Conservation (phyloP, 1,140 invertebrate species). For the Colletes gigas region DNA sequence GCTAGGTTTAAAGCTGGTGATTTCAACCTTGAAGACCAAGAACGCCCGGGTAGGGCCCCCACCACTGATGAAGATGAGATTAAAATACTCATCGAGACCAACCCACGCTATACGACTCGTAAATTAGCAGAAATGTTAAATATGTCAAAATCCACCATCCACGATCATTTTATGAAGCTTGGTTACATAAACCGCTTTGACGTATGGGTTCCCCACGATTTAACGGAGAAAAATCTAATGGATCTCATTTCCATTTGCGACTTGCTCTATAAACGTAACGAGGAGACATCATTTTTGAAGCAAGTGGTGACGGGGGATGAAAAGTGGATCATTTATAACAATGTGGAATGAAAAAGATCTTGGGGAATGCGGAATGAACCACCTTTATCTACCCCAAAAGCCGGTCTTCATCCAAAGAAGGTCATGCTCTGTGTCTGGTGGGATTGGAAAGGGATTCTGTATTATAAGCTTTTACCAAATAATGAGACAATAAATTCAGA, state of each 20-base stretch:
- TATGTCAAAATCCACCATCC: neutral
- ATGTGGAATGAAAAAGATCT: slow-evolving; percentile 1
- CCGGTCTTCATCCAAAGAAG: too few relatives aligned
- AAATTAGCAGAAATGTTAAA: slow-evolving; percentile 15
- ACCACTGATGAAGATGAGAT: neutral
- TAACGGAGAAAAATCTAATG: slow-evolving; percentile 1
- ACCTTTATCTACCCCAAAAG: too few relatives aligned
- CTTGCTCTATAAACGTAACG: too few relatives aligned
- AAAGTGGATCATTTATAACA: slow-evolving; percentile 19
- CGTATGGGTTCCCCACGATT: too few relatives aligned
- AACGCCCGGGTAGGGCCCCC: neutral
- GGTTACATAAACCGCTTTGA: slow-evolving; percentile 5
- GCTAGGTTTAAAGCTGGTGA: neutral
- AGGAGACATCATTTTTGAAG: too few relatives aligned
- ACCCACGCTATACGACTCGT: neutral
- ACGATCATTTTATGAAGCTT: slow-evolving; percentile 16
- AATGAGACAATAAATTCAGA: slow-evolving; percentile 40
- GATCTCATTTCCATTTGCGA: neutral
- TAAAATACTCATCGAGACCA: neutral
- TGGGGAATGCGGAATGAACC: too few relatives aligned
- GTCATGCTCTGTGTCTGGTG: slow-evolving; percentile 12
- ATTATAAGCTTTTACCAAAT: slow-evolving; percentile 43
- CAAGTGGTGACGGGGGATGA: too few relatives aligned
- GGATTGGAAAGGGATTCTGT: slow-evolving; percentile 43
- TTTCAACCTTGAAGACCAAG: neutral